These are phyloP conservation scores for Hylaeus volcanicus DNA, from an alignment of 1,140 invertebrate genomes.

Conservation along the genomic window DNA sequence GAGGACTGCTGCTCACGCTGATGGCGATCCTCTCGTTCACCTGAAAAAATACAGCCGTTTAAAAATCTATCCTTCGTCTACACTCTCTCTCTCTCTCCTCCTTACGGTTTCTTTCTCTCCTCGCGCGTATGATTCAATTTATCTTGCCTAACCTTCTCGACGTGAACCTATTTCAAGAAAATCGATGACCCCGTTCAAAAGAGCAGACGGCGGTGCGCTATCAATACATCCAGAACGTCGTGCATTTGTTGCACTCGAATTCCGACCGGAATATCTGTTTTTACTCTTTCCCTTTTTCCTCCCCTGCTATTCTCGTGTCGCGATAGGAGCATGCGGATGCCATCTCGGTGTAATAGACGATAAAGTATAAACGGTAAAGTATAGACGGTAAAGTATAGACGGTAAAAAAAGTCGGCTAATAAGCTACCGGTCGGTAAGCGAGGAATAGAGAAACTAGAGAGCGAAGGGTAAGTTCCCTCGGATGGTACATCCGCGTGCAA, in stretches of 20 bases:
- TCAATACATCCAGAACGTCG: conserved; percentile 44
- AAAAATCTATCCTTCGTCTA: conserved; percentile 21
- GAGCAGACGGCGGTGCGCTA: conserved; percentile 45
- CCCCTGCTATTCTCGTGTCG: neutral
- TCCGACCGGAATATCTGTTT: neutral
- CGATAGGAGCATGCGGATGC: too few relatives aligned
- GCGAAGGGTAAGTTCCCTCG: too few relatives aligned
- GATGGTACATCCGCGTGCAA: too few relatives aligned
- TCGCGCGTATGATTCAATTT: conserved; percentile 46
- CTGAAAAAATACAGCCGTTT: conserved; percentile 63
- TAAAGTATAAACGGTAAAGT: too few relatives aligned
- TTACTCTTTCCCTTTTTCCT: neutral
- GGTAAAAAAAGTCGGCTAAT: too few relatives aligned
- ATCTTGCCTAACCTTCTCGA: conserved; percentile 57
- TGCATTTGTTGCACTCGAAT: conserved; percentile 28
- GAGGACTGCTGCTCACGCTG: conserved; percentile 77
- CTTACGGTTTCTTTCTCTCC: conserved; percentile 2
- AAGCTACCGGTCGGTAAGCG: too few relatives aligned
- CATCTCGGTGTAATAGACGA: too few relatives aligned
- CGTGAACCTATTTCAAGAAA: conserved; percentile 64
- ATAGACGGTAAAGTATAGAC: too few relatives aligned
- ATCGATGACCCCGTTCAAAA: conserved; percentile 66
- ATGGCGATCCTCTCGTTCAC: conserved; percentile 79
- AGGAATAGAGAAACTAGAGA: too few relatives aligned
- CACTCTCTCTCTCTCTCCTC: neutral